A percentile compares a stretch with the other conserved stretches of the same genome.
phyloP scores from a whole-genome alignment of 2,888 invertebrate species.

The Diarsia brunnea region DNA sequence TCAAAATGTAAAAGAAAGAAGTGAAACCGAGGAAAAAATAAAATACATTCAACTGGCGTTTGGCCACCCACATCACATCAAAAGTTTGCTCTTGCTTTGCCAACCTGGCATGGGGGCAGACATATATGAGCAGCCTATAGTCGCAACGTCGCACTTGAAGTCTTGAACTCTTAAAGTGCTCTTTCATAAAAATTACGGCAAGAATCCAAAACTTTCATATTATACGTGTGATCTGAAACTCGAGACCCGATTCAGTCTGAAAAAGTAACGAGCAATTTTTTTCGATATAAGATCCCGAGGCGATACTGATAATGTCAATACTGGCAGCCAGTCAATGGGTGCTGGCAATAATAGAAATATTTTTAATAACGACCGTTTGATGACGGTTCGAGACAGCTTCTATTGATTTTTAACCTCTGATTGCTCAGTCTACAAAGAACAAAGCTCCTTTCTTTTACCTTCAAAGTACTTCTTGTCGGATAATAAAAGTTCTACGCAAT shows the following conservation, averaged over 20 bases:
- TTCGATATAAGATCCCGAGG: conserved; percentile 64
- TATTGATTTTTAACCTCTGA: conserved; percentile 9
- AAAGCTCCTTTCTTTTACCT: neutral
- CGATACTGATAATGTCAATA: conserved; percentile 70
- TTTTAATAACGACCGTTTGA: conserved; percentile 65
- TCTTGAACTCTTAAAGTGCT: neutral
- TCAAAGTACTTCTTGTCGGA: neutral
- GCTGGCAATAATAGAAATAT: conserved; percentile 65
- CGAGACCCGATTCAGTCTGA: conserved; percentile 38
- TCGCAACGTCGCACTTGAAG: neutral
- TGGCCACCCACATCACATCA: neutral
- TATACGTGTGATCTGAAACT: neutral
- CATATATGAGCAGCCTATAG: neutral
- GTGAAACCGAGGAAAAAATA: neutral
- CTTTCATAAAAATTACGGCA: neutral
- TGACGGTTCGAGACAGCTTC: conserved; percentile 38
- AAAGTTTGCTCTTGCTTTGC: neutral
- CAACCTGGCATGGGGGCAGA: neutral
- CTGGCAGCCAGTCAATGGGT: conserved; percentile 62
- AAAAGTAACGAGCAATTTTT: conserved; percentile 71
- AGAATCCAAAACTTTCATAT: neutral
- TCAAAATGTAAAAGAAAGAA: neutral
- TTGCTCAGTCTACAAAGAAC: neutral
- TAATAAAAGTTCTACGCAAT: conserved; percentile 16
- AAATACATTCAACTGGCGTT: neutral